phyloP scores from a whole-genome alignment of 2,888 invertebrate species.

The Parelbella ahira region DNA sequence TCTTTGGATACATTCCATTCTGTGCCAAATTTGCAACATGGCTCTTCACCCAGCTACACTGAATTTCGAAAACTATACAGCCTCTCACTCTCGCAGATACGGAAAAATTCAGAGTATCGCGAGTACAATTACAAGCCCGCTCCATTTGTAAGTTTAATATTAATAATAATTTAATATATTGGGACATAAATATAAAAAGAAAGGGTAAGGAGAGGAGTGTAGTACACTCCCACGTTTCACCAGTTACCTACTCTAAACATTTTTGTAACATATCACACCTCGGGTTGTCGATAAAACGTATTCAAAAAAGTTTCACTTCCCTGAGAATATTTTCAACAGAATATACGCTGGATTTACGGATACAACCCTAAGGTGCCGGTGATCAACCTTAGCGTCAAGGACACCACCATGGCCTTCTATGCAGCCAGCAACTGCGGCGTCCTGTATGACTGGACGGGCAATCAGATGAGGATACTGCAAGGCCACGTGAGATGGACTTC shows the following conservation, averaged over 20 bases:
- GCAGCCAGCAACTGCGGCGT: slow-evolving; percentile 83
- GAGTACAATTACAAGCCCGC: slow-evolving; percentile 54
- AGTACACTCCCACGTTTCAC: too few relatives aligned
- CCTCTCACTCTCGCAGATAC: slow-evolving; percentile 49
- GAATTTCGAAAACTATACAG: slow-evolving; percentile 45
- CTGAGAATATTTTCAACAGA: too few relatives aligned
- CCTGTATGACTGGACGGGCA: slow-evolving; percentile 82
- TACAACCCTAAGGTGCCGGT: slow-evolving; percentile 80
- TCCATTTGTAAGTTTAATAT: slow-evolving; percentile 54
- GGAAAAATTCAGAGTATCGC: slow-evolving; percentile 37
- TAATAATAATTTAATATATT: too few relatives aligned
- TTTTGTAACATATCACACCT: too few relatives aligned
- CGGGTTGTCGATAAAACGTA: too few relatives aligned
- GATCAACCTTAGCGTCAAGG: slow-evolving; percentile 78
- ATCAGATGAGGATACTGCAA: slow-evolving; percentile 82
- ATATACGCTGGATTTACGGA: slow-evolving; percentile 83
- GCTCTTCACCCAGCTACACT: slow-evolving; percentile 27
- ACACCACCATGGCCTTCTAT: slow-evolving; percentile 79
- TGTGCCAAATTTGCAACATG: slow-evolving; percentile 39
- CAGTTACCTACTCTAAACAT: not conserved
- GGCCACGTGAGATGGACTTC: slow-evolving; percentile 84
- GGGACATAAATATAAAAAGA: too few relatives aligned
- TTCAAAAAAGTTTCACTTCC: too few relatives aligned
- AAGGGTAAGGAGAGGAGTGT: too few relatives aligned
- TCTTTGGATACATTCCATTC: slow-evolving; percentile 29